Base-by-base conservation (phyloP, 2,888 invertebrate genomes). In the Aspidiotus rigidus region DNA sequence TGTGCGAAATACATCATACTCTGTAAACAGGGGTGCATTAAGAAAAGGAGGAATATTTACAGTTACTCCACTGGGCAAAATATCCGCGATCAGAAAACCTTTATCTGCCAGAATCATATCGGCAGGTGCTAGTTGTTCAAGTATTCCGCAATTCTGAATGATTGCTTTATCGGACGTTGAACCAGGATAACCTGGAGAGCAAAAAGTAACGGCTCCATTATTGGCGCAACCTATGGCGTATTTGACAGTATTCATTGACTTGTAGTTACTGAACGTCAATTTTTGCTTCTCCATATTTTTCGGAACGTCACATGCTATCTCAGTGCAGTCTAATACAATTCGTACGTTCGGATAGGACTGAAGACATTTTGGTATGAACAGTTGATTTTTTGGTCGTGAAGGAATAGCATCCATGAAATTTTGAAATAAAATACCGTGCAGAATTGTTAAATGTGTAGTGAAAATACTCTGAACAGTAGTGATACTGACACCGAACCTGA, bases 41-140 rank as follows among this genome's bases (percentile, higher is more conserved):
- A 10, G 7, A n/a, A 56, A 56, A 13, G 56, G 11, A 8, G 16
- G 11, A 8, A 8, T 10, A 10, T 13, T 56, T 15, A 56, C 9
- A 8, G 9, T 15, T 8, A 15, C 15, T 56, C n/a, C 10, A 13
- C 8, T 8, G 7, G 11, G 8, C 9, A 10, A 56, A 10, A n/a
- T 8, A 56, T 8, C 16, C 8, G 9, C 56, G 9, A 56, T 56
- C 8, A 8, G 16, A 56, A 56, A 56, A 15, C 16, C 56, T 15
- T 56, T 56, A 15, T 56, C 56, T 10, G 15, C 56, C 56, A 56
- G 8, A 56, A 56, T 56, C 9, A 15, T 15, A 56, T 56, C 56
- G 9, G 10, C 56, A 8, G 8, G 7, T n/a, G 9, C 56, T 8
- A 10, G 15, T n/a, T 56, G 8, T 8, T 56, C 15, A n/a, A 15